Conservation (phyloP, 2,888 invertebrate species). For the Polymixis lichenea region DNA sequence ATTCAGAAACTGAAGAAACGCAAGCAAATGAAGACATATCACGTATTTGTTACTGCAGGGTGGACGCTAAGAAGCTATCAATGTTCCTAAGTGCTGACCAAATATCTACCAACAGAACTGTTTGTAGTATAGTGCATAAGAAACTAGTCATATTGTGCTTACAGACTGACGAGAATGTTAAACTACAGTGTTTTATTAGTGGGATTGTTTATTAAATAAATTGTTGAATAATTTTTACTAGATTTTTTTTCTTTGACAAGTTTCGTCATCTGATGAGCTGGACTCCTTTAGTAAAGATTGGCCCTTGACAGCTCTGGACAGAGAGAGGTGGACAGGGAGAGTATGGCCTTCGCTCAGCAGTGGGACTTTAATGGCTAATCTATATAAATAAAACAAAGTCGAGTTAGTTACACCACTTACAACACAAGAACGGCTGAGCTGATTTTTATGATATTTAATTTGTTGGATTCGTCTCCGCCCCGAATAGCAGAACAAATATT, state of each 20-base stretch:
- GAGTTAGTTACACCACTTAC: no score
- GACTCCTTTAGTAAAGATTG: no score
- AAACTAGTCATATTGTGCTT: constrained; percentile 94
- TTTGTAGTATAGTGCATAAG: constrained; percentile 94
- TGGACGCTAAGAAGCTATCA: constrained; percentile 95
- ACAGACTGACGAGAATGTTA: constrained; percentile 93
- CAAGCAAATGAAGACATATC: constrained; percentile 84
- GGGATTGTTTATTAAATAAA: constrained; percentile 89
- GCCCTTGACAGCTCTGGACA: no score
- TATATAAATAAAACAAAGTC: no score
- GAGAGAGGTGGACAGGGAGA: no score
- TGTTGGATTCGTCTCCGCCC: no score
- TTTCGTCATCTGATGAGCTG: no score
- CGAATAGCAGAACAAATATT: no score
- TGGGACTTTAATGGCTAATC: no score
- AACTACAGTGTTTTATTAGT: constrained; percentile 95
- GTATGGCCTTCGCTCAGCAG: no score
- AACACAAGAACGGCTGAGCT: no score
- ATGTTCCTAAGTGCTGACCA: constrained; percentile 95
- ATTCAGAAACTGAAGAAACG: constrained; percentile 85
- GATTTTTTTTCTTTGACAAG: not conserved
- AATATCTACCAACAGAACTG: constrained; percentile 92
- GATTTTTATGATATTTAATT: no score
- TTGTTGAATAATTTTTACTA: not conserved
- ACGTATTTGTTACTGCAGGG: constrained; percentile 88